Conservation (phyloP, 92 coral and sea anemone genomes). For the Pocillopora grandis region DNA sequence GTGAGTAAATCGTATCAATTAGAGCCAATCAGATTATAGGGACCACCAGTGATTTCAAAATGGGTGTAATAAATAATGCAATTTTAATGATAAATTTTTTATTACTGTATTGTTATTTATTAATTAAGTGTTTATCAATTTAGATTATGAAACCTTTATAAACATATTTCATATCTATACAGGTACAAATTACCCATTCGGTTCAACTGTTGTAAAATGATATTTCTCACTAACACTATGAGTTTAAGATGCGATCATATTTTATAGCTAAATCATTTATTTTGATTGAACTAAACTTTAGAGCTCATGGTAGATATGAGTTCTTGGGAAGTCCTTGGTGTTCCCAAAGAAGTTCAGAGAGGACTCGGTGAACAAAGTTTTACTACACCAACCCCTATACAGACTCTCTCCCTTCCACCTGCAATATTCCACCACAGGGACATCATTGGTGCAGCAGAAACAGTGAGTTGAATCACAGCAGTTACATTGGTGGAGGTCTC, state of each 20-base stretch:
- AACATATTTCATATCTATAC: too few species aligned
- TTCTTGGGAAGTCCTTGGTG: constrained; percentile 87
- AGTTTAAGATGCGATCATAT: too few species aligned
- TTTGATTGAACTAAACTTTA: not conserved
- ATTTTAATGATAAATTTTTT: too few species aligned
- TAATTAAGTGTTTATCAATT: too few species aligned
- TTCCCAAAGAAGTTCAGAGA: constrained; percentile 56
- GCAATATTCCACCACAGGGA: constrained; percentile 79
- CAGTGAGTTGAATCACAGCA: constrained; percentile 47
- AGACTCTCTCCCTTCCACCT: constrained; percentile 86
- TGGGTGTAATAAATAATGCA: too few species aligned
- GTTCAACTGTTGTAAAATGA: not conserved
- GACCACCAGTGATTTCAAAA: too few species aligned
- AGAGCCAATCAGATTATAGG: too few species aligned
- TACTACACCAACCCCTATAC: constrained; percentile 83
- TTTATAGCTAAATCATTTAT: not conserved
- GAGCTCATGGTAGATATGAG: constrained; percentile 45
- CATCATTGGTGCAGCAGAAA: constrained; percentile 97
- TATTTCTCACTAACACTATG: not conserved
- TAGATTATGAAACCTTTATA: too few species aligned
- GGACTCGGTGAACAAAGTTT: constrained; percentile 80
- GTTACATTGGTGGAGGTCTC: not conserved
- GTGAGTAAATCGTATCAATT: too few species aligned
- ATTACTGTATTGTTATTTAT: too few species aligned
- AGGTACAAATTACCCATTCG: too few species aligned